Percentiles rank a stretch among this genome's conserved stretches.
Conservation (phyloP, 2,797 vertebrate species). For the Coregonus sp. region DNA sequence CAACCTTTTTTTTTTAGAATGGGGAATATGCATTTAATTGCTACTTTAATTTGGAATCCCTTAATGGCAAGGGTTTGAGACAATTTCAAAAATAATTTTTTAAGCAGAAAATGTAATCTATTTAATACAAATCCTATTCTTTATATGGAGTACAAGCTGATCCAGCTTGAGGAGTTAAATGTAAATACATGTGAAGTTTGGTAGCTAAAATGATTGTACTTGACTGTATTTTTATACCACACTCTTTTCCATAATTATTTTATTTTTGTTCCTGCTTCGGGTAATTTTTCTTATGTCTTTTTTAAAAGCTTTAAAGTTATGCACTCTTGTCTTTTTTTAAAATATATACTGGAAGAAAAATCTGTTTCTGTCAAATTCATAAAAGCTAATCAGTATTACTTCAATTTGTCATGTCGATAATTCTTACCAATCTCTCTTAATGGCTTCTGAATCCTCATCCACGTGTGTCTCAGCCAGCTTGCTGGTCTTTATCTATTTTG, state of each 20-base stretch:
- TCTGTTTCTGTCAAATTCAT: constrained; percentile 73
- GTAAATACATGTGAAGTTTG: constrained; percentile 87
- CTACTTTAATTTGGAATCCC: constrained; percentile 25
- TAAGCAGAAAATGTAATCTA: constrained; percentile 50
- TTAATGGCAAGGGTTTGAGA: constrained; percentile 32
- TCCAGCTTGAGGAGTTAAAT: constrained; percentile 87
- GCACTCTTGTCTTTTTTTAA: constrained; percentile 78
- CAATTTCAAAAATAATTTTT: constrained; percentile 42
- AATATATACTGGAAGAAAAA: constrained; percentile 81
- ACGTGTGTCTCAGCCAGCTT: constrained; percentile 75
- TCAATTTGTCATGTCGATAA: constrained; percentile 77
- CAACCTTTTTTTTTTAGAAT: constrained; percentile 10
- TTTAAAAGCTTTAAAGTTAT: constrained; percentile 85
- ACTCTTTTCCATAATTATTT: constrained; percentile 52
- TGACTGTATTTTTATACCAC: constrained; percentile 72
- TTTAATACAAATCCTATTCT: constrained; percentile 81
- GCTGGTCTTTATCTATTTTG: constrained; percentile 79
- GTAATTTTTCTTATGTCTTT: constrained; percentile 68
- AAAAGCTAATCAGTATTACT: constrained; percentile 89
- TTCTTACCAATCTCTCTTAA: constrained; percentile 77
- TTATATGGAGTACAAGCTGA: constrained; percentile 76
- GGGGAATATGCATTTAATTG: constrained; percentile 19
- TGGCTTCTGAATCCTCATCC: constrained; percentile 65
- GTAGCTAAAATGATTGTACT: constrained; percentile 85
- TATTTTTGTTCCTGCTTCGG: constrained; percentile 57